A percentile compares a stretch with the other conserved stretches of the same genome.
Conservation (phyloP, 2,888 invertebrate genomes). For the Megalurothrips usitatus region DNA sequence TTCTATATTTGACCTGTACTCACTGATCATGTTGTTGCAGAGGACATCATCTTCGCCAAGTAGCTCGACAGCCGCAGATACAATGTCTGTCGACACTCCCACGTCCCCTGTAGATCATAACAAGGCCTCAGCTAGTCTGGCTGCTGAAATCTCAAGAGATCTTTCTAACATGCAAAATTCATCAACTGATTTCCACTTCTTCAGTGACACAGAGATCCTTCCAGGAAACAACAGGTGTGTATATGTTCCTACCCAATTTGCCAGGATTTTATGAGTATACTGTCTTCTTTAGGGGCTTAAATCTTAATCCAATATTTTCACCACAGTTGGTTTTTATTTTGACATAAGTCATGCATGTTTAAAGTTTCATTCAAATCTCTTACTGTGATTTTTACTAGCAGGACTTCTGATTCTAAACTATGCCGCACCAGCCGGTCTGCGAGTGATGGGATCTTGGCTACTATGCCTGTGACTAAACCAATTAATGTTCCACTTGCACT, state of each 20-base stretch:
- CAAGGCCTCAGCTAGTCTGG: not conserved
- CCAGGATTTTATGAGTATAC: not conserved
- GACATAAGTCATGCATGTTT: not conserved
- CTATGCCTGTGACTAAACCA: conserved; percentile 13
- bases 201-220: conserved; percentile 89
- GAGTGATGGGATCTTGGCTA: conserved; percentile 7
- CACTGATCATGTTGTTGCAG: not conserved
- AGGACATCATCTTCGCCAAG: not conserved
- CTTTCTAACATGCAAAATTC: not conserved
- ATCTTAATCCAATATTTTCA: not conserved
- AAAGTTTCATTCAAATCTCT: too few relatives aligned
- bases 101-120: not conserved
- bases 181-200: conserved; percentile 73
- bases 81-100: not conserved
- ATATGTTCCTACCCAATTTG: not conserved
- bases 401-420: not conserved
- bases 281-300: not conserved
- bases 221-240: conserved; percentile 46
- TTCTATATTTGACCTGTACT: not conserved
- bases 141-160: conserved; percentile 29
- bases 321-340: not conserved
- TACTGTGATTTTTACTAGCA: conserved; percentile 17
- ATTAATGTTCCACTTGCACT: conserved; percentile 11
- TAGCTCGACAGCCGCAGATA: not conserved
- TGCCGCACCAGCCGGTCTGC: not conserved